These are phyloP conservation scores for Pituophis catenifer DNA, from an alignment of 2,113 vertebrate genomes.

Conservation along the genomic window DNA sequence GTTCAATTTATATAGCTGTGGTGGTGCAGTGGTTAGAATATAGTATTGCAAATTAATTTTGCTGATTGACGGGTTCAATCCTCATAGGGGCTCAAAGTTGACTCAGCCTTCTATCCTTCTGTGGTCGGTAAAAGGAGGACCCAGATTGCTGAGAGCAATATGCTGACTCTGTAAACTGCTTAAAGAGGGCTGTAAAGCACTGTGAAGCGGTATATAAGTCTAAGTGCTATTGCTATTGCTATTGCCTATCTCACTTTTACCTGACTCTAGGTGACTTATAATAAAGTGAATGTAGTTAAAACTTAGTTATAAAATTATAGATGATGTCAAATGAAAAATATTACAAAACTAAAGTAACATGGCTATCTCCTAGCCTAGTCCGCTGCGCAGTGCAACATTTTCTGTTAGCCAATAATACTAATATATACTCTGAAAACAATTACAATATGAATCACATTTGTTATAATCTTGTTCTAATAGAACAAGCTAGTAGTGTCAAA, in stretches of 20 bases:
- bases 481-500: background rate
- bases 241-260: background rate
- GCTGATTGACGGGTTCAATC: no score
- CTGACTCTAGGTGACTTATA: background rate
- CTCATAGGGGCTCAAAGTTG: no score
- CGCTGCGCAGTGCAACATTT: background rate
- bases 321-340: background rate
- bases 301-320: background rate
- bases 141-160: no score
- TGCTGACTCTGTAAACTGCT: no score
- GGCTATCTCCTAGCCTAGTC: background rate
- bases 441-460: background rate
- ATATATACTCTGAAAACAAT: background rate
- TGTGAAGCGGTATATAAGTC: no score
- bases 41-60: no score
- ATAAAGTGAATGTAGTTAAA: background rate
- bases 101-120: no score
- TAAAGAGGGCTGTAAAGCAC: no score
- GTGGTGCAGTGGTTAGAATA: no score
- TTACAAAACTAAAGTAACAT: background rate
- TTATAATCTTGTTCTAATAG: background rate
- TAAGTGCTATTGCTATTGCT: no score
- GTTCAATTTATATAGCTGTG: background rate
- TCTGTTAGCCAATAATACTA: background rate
- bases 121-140: no score